phyloP scores from a whole-genome alignment of 2,888 invertebrate genomes.

The Trissolcus japonicus region DNA sequence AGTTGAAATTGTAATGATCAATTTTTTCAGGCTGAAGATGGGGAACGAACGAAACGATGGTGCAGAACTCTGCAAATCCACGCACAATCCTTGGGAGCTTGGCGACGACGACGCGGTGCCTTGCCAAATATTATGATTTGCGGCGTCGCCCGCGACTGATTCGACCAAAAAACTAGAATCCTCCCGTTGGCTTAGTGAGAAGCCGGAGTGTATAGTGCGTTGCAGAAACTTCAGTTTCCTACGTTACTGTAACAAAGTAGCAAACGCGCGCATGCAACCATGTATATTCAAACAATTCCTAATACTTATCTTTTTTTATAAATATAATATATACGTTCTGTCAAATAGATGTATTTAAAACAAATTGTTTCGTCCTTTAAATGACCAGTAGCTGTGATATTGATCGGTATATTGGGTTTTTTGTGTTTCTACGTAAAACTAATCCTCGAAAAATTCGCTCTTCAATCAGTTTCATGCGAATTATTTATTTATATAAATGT shows the following conservation, averaged over 20 bases:
- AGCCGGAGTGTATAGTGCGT: slow-evolving; percentile 67
- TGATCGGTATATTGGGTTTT: slow-evolving; percentile 69
- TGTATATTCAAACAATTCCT: slow-evolving; percentile 60
- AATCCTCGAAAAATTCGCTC: slow-evolving; percentile 41
- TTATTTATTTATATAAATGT: slow-evolving; percentile 1
- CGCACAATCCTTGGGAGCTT: slow-evolving; percentile 93
- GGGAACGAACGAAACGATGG: slow-evolving; percentile 91
- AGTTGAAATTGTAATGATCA: not conserved
- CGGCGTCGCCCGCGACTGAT: slow-evolving; percentile 77
- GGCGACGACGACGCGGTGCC: slow-evolving; percentile 94
- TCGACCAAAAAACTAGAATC: slow-evolving; percentile 30
- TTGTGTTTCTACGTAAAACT: slow-evolving; percentile 49
- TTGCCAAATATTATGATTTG: slow-evolving; percentile 98
- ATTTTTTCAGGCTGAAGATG: slow-evolving; percentile 89
- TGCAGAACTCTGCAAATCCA: slow-evolving; percentile 93
- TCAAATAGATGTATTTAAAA: slow-evolving; percentile 53
- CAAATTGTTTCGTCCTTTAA: slow-evolving; percentile 60
- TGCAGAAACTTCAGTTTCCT: slow-evolving; percentile 72
- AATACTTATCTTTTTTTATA: slow-evolving; percentile 56
- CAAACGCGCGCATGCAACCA: slow-evolving; percentile 31
- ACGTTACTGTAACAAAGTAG: slow-evolving; percentile 68
- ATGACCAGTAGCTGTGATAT: slow-evolving; percentile 75
- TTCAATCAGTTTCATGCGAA: slow-evolving; percentile 6
- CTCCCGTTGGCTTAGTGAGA: slow-evolving; percentile 38
- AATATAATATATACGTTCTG: slow-evolving; percentile 57